Evolutionary conservation across 2,888 invertebrate species (phyloP), one percentile per base, ranked within the genome.

Genomic region (Drosophila robusta): DNA sequence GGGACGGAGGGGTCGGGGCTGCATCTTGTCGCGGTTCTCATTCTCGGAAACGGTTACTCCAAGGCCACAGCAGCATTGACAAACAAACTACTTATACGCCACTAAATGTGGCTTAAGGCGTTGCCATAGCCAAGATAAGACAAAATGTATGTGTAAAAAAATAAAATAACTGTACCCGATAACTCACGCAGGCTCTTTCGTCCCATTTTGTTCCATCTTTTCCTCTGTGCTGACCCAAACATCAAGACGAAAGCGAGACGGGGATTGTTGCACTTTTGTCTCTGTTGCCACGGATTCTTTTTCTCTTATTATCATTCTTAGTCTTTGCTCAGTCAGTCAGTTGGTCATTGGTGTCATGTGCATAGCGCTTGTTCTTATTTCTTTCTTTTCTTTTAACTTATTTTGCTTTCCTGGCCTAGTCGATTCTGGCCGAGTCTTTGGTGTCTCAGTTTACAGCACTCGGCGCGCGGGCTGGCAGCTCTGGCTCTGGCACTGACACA

Each of bases 271-370:
- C 46, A 62, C 18, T 69, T 41, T 36, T 61, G 12, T 60, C 11
- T 47, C 24, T 52, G 7, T n/a, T 36, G 12, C 39, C 39, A 14
- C 26, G 45, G 12, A 39, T 38, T 41, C 18, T 8, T 41, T 45
- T 58, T 12, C 32, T 47, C 44, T 60, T 52, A 18, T 67, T 42
- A 49, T 54, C 69, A 34, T 68, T 68, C 54, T 44, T 51, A 36
- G 61, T 70, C 54, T 67, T 54, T 50, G 65, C 60, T 22, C 78
- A 54, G 44, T 34, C 90, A 90, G 90, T 90, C 90, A 90, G 90
- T 90, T 90, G 91, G 91, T 90, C 91, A 90, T 89, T 86, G 86
- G 90, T 84, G 80, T 84, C 85, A 82, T 80, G 77, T 70, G 70
- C 75, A 74, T 80, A 62, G 69, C 69, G 69, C 34, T 32, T 51